Evolutionary conservation across 1,140 invertebrate genomes (phyloP), one percentile per base, ranked within the genome.

Genomic region (Cyphomyrmex costatus): DNA sequence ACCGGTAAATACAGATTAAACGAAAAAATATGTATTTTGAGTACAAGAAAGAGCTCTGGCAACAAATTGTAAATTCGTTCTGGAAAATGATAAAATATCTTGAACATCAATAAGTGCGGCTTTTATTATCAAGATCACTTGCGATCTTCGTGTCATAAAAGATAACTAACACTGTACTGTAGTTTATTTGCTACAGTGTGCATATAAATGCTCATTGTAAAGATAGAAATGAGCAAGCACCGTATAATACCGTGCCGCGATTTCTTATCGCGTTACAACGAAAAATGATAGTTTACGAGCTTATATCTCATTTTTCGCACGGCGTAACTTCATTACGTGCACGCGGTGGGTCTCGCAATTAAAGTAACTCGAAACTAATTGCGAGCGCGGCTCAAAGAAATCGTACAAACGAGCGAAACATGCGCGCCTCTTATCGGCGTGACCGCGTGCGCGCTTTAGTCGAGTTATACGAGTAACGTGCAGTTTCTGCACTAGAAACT

Each of bases 301-400:
- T 71, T 60, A 36, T 53, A 74, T 60, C 24, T 73, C 68, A 74
- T 83, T 83, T 74, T 73, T 73, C 79, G 79, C 68, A 46, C 53
- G 66, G 30, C 36, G 79, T 83, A 83, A 83, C 79, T 83, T 83
- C 53, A 60, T 73, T 73, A 83, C 53, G 24, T 73, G 56, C 68
- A 74, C 24, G 66, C 79, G 53, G 53, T 12, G 53, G 56, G 21
- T 73, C 56, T 61, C 68, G 79, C 79, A 74, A 83, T 83, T 83
- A 83, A 73, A 83, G 79, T 61, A 83, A 83, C 79, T 74, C 79
- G 79, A 83, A 83, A 60, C 79, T 83, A 83, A 83, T 83, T 83
- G 79, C 36, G 79, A 60, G 27, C 36, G 68, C 24, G 68, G 36
- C 27, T 14, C 14, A 80, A 83, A 60, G 36, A 83, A 83, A 83